Evolutionary conservation across 2,888 invertebrate genomes (phyloP).

Genomic region (Platerodrilus igneus): DNA sequence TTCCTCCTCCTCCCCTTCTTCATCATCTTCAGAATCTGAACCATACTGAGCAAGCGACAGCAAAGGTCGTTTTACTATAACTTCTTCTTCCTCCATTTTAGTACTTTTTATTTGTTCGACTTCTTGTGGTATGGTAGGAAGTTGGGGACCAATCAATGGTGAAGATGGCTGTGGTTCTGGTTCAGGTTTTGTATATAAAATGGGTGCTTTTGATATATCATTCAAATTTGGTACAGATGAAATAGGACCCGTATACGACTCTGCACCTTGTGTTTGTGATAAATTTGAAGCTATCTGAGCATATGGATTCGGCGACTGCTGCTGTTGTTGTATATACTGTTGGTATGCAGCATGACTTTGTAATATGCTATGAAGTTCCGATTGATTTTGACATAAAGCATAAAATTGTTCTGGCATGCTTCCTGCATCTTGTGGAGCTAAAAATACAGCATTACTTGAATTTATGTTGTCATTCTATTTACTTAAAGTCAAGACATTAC

Average conservation of each 20-base stretch:
- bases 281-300: conserved; percentile 46
- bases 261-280: too few species aligned
- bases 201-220: conserved; percentile 40
- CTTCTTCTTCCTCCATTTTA: neutral
- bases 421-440: too few species aligned
- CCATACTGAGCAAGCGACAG: conserved; percentile 41
- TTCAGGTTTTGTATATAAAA: conserved; percentile 43
- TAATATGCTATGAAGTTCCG: too few species aligned
- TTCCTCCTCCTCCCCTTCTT: too few species aligned
- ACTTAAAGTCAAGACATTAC: too few species aligned
- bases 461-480: too few species aligned
- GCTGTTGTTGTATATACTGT: conserved; percentile 40
- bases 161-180: neutral
- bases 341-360: conserved; percentile 36
- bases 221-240: conserved; percentile 14
- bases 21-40: conserved; percentile 39
- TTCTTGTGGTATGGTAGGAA: neutral
- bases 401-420: too few species aligned
- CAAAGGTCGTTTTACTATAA: conserved; percentile 11
- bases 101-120: neutral
- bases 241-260: conserved; percentile 10
- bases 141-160: neutral
- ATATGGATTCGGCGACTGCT: conserved; percentile 38
- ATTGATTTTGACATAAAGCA: too few species aligned
- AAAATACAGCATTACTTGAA: too few species aligned